phyloP scores from a whole-genome alignment of 2,888 invertebrate genomes.

The Drosophila barbarae region DNA sequence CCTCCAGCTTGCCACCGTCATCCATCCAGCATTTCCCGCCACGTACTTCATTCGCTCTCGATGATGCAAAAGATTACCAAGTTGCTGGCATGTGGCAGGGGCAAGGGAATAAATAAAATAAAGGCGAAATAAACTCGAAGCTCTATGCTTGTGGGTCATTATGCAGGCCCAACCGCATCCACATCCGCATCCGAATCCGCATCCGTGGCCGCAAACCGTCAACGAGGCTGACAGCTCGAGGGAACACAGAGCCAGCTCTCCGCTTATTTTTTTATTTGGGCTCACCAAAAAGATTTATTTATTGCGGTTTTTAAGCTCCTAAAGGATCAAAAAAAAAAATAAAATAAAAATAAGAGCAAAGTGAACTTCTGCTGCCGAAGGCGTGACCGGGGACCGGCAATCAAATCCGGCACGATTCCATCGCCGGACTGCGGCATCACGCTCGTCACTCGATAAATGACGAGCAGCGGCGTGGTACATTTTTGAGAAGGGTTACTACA shows the following conservation, averaged over 20 bases:
- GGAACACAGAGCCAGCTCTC: constrained; percentile 39
- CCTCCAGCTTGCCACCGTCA: background rate
- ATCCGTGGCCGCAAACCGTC: constrained; percentile 31
- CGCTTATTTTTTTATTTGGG: constrained; percentile 30
- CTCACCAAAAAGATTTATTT: constrained; percentile 68
- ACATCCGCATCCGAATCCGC: constrained; percentile 15
- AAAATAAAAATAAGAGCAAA: background rate
- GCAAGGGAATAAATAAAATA: constrained; percentile 7
- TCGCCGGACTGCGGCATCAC: constrained; percentile 38
- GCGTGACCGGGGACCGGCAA: constrained; percentile 29
- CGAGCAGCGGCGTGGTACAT: constrained; percentile 2
- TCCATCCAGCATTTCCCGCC: background rate
- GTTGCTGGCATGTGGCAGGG: constrained; percentile 59
- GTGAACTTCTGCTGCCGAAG: constrained; percentile 12
- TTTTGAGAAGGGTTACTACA: constrained; percentile 11
- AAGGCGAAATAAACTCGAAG: constrained; percentile 23
- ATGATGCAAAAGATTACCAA: constrained; percentile 74
- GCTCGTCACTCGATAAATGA: constrained; percentile 36
- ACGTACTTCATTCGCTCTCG: constrained; percentile 70
- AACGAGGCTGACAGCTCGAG: constrained; percentile 56
- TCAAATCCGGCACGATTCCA: constrained; percentile 41
- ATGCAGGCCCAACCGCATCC: constrained; percentile 53
- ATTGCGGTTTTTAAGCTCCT: constrained; percentile 69
- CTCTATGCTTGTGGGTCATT: constrained; percentile 69
- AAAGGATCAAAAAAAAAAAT: constrained; percentile 8